A percentile compares a stretch with the other conserved stretches of the same genome.
These are phyloP conservation scores for Drosophila cardini DNA, from an alignment of 1,140 invertebrate genomes.

Conservation along the genomic window DNA sequence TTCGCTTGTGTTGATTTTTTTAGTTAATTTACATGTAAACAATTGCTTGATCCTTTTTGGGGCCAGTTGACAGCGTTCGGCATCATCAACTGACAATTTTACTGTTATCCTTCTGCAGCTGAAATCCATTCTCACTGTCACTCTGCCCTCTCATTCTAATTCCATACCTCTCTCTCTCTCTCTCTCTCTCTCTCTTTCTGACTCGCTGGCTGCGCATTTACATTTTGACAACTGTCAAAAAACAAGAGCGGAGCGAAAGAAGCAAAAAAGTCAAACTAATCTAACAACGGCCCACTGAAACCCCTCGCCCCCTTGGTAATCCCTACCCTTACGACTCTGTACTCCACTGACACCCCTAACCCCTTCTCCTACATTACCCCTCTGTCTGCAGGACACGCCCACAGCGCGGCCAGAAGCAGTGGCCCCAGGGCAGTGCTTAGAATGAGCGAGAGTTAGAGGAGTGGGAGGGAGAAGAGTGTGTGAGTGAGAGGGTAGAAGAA, in stretches of 20 bases:
- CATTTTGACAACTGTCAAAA: conserved; percentile 67
- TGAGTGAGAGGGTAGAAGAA: background rate
- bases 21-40: conserved; percentile 74
- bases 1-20: conserved; percentile 21
- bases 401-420: conserved; percentile 44
- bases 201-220: conserved; percentile 65
- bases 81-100: conserved; percentile 78
- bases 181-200: background rate
- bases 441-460: conserved; percentile 3
- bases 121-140: too few species aligned
- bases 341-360: background rate
- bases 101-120: conserved; percentile 14
- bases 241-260: conserved; percentile 33
- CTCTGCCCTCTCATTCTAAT: background rate
- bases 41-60: conserved; percentile 55
- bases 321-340: background rate
- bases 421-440: conserved; percentile 27
- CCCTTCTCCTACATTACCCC: too few species aligned
- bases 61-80: conserved; percentile 30
- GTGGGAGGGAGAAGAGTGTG: background rate
- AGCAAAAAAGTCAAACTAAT: conserved; percentile 80
- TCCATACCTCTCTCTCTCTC: background rate
- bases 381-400: background rate
- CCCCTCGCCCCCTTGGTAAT: background rate
- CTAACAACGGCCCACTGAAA: conserved; percentile 80